Percentiles rank a stretch among this genome's conserved stretches.
phyloP scores from a whole-genome alignment of 53 echinoderm and acorn worm genomes.

The Arbacia lixula region DNA sequence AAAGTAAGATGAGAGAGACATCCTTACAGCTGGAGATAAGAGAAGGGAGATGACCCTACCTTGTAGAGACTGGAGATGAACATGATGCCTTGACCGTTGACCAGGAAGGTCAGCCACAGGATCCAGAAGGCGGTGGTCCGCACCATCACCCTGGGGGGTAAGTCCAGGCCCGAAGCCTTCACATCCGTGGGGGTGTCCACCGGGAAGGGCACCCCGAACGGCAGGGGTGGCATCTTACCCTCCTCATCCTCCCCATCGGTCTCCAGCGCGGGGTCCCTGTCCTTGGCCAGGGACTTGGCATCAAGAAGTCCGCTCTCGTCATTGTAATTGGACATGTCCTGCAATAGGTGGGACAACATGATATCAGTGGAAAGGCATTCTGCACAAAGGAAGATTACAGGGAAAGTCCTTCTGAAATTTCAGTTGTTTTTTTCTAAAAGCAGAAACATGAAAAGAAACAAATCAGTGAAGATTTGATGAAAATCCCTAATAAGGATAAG shows the following conservation, averaged over 20 bases:
- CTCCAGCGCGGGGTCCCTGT: not conserved
- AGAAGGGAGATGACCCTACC: no score
- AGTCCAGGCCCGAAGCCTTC: slow-evolving; percentile 73
- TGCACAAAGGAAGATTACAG: no score
- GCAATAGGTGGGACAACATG: not conserved
- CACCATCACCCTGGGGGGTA: slow-evolving; percentile 69
- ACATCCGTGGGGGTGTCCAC: slow-evolving; percentile 35
- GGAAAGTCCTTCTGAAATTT: no score
- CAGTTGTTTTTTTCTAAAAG: no score
- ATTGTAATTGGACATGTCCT: not conserved
- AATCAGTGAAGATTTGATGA: no score
- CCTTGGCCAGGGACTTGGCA: not conserved
- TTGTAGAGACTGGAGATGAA: slow-evolving; percentile 87
- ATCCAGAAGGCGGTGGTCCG: slow-evolving; percentile 82
- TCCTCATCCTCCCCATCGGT: not conserved
- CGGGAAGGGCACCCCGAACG: slow-evolving; percentile 9
- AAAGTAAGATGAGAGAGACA: no score
- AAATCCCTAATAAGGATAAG: no score
- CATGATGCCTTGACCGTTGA: slow-evolving; percentile 77
- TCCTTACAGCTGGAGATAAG: no score
- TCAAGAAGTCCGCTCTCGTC: slow-evolving; percentile 45
- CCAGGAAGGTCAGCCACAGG: slow-evolving; percentile 75
- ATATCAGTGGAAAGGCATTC: no score
- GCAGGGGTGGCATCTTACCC: not conserved
- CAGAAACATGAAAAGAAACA: no score